phyloP scores from a whole-genome alignment of 2,797 vertebrate genomes.

The Mormyrus hasselquistii region DNA sequence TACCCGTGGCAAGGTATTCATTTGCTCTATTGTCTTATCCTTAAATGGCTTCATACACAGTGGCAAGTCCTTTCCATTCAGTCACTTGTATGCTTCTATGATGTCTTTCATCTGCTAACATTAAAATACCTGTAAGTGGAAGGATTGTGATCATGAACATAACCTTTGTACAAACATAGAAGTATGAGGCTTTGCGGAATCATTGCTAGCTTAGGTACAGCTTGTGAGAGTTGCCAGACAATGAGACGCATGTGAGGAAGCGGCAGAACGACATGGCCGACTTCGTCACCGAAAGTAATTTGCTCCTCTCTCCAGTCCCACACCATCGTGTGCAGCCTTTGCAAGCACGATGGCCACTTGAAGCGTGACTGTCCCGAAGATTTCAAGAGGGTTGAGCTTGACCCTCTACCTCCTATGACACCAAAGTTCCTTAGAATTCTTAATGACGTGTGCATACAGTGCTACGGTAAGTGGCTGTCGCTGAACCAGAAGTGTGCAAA shows the following conservation, averaged over 20 bases:
- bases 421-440: conserved; percentile 70
- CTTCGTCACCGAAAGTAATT: not conserved
- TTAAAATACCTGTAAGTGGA: not conserved
- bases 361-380: conserved; percentile 92
- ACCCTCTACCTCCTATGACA: conserved; percentile 73
- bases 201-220: not conserved
- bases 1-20: conserved; percentile 80
- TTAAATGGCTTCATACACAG: not conserved
- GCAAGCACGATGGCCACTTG: conserved; percentile 86
- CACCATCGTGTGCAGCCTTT: conserved; percentile 82
- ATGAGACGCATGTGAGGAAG: not conserved
- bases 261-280: not conserved
- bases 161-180: not conserved
- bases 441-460: conserved; percentile 81
- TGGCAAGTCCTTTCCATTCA: not conserved
- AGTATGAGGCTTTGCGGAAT: not conserved
- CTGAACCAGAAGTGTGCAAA: not conserved
- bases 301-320: conserved; percentile 64
- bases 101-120: not conserved
- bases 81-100: not conserved
- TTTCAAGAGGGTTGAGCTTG: conserved; percentile 86
- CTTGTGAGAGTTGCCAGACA: not conserved
- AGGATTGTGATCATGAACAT: not conserved
- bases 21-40: not conserved
- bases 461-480: conserved; percentile 70